Evolutionary conservation across 2,797 vertebrate species (phyloP).

Genomic region (Typhlichthys subterraneus): DNA sequence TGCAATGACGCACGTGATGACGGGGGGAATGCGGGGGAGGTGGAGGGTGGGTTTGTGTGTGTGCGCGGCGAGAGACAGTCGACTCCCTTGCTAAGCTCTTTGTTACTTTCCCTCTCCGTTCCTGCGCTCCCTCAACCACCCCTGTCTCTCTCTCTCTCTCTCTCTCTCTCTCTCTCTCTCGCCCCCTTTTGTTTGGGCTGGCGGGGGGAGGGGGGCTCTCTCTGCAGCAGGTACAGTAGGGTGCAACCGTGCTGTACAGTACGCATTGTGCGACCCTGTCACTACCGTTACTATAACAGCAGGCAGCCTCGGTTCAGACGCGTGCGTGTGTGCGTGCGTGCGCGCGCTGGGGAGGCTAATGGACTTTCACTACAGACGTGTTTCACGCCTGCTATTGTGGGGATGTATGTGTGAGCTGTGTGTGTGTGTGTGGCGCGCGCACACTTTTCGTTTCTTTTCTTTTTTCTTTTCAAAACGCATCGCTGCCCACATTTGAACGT

Average conservation of each 20-base stretch:
- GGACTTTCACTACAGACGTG: background rate
- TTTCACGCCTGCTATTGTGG: conserved; percentile 3
- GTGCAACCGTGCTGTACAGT: no score
- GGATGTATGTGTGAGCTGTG: background rate
- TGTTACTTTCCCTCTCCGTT: conserved; percentile 56
- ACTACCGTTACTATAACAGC: no score
- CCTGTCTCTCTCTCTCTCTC: background rate
- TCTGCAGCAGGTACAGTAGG: no score
- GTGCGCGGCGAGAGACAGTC: conserved; percentile 42
- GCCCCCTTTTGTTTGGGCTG: background rate
- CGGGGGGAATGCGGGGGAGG: conserved; percentile 67
- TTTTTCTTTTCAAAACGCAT: background rate
- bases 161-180: background rate
- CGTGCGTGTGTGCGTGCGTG: no score
- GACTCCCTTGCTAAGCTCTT: conserved; percentile 63
- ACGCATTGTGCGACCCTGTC: no score
- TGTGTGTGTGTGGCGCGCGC: background rate
- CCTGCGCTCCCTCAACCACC: background rate
- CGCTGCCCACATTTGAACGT: conserved; percentile 2
- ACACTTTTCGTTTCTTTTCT: background rate
- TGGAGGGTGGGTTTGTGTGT: conserved; percentile 24
- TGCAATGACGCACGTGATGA: conserved; percentile 76
- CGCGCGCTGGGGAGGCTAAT: background rate
- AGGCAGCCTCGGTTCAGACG: no score
- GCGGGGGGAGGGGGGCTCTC: no score